Evolutionary conservation across 2,797 vertebrate genomes (phyloP).

Genomic region (Cheirogaleus major): DNA sequence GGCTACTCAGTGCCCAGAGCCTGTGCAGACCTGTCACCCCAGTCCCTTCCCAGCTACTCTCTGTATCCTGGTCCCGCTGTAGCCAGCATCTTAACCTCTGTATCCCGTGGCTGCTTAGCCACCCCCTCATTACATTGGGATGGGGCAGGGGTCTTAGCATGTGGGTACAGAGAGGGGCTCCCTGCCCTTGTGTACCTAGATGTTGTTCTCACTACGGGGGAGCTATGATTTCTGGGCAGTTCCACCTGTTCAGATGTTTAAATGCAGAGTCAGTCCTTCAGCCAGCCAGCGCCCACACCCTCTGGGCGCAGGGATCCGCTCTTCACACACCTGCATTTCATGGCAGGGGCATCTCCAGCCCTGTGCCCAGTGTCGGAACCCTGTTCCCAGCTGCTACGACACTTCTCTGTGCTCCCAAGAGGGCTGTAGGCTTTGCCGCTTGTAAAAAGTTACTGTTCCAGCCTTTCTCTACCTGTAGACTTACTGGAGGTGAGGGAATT

Average conservation of each 20-base stretch:
- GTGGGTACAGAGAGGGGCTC: no score
- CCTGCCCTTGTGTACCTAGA: no score
- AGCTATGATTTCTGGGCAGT: neutral
- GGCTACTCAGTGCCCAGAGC: neutral
- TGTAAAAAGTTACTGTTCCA: accelerated
- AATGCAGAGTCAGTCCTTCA: neutral
- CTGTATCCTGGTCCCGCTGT: no score
- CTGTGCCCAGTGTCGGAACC: accelerated
- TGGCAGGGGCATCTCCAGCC: neutral
- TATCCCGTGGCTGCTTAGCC: neutral
- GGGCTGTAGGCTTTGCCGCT: accelerated
- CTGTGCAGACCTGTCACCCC: neutral
- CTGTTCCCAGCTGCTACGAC: accelerated
- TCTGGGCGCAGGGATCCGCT: no score
- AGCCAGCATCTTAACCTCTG: neutral
- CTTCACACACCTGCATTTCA: neutral
- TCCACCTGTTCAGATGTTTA: no score
- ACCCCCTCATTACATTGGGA: accelerated
- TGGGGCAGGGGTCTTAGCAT: no score
- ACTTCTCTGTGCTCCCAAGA: neutral
- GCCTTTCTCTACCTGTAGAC: neutral
- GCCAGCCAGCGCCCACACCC: neutral
- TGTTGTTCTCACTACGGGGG: accelerated
- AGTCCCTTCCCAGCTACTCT: accelerated
- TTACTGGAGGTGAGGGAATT: no score